Conservation (phyloP, 2,113 vertebrate genomes). For the Acrocephalus arundinaceus region DNA sequence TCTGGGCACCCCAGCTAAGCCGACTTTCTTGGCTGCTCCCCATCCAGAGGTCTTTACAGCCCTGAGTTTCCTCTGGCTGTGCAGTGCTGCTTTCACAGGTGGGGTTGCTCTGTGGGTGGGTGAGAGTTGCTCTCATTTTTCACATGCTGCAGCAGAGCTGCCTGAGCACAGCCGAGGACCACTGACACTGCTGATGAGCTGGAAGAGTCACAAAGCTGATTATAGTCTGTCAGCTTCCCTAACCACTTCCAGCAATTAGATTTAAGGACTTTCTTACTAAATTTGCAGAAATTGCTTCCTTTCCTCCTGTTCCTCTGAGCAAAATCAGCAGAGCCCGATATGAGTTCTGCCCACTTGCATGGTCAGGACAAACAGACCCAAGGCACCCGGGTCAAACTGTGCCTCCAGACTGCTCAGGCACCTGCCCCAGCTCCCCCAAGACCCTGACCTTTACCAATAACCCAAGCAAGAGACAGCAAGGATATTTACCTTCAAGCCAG, state of each 20-base stretch:
- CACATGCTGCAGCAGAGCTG: not conserved
- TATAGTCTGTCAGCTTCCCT: constrained; percentile 36
- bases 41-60: not conserved
- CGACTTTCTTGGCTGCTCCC: not conserved
- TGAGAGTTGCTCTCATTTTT: not conserved
- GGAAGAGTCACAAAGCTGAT: not conserved
- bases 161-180: not conserved
- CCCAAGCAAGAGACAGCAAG: not conserved
- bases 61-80: not conserved
- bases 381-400: rapidly evolving
- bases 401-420: not conserved
- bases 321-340: constrained; percentile 7
- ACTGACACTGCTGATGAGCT: not conserved
- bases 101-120: not conserved
- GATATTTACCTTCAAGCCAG: not conserved
- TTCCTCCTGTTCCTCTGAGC: not conserved
- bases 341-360: not conserved
- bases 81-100: not conserved
- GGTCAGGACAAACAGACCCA: not conserved
- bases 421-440: rapidly evolving
- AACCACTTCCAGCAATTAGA: constrained; percentile 61
- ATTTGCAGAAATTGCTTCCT: constrained; percentile 63
- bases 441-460: not conserved
- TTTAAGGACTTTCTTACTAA: constrained; percentile 57
- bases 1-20: not conserved